A percentile compares a stretch with the other conserved stretches of the same genome.
phyloP scores from a whole-genome alignment of 2,888 invertebrate species.

The Bimastos eiseni region DNA sequence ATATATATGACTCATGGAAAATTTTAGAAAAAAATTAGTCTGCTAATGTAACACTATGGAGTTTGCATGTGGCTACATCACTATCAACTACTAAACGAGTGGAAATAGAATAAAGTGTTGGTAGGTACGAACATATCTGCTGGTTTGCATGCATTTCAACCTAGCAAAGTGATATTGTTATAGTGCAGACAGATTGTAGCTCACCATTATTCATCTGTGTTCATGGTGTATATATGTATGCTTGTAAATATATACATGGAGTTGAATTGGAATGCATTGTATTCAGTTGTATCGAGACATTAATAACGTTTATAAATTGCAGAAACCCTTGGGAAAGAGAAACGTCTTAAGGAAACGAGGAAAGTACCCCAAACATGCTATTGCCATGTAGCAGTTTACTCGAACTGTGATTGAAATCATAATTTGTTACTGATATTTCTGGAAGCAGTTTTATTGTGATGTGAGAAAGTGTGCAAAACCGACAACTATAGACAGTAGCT shows the following conservation, averaged over 20 bases:
- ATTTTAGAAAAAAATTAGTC: background rate
- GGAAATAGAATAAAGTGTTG: background rate
- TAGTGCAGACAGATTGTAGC: background rate
- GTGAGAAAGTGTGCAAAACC: background rate
- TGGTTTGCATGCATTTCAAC: background rate
- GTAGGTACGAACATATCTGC: background rate
- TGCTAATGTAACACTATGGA: background rate
- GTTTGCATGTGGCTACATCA: background rate
- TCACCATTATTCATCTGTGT: background rate
- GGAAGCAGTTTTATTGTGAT: background rate
- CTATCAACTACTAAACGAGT: background rate
- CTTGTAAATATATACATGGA: background rate
- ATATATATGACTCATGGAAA: background rate
- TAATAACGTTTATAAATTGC: too few species aligned
- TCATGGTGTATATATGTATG: background rate
- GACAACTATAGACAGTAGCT: background rate
- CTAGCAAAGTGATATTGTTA: background rate
- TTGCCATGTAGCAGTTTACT: background rate
- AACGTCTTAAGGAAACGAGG: too few species aligned
- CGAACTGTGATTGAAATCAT: background rate
- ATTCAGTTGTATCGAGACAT: too few species aligned
- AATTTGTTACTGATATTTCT: background rate
- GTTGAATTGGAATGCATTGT: background rate
- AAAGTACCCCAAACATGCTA: too few species aligned
- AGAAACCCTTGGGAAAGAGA: too few species aligned